A percentile compares a stretch with the other conserved stretches of the same genome.
These are phyloP conservation scores for Mobula birostris DNA, from an alignment of 2,113 vertebrate genomes.

Conservation along the genomic window DNA sequence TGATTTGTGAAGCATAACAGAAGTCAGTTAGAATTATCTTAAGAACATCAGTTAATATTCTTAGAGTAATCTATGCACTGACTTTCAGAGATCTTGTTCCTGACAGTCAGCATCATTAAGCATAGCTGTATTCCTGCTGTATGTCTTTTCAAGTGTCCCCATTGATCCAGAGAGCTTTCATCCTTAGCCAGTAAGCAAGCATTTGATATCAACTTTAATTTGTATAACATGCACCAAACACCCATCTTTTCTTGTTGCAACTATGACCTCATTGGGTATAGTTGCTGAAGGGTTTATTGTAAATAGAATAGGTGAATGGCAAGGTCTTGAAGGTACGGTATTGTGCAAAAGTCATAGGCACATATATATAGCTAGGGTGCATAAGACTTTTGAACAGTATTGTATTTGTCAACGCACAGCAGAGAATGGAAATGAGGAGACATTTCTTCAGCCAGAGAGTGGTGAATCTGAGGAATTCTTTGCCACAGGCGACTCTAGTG, in stretches of 20 bases:
- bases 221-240: no score
- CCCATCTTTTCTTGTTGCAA: neutral
- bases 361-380: no score
- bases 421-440: no score
- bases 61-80: neutral
- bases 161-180: neutral
- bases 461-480: no score
- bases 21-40: neutral
- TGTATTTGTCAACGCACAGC: no score
- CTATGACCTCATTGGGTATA: neutral
- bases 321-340: no score
- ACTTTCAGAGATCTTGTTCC: neutral
- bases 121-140: neutral
- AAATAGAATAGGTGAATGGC: no score
- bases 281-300: neutral
- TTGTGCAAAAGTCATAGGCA: no score
- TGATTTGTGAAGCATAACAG: neutral
- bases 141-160: neutral
- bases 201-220: neutral
- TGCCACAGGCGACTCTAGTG: no score
- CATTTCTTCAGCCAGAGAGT: no score
- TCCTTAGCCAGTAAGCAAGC: neutral
- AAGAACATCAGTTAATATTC: neutral
- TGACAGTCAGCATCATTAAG: neutral
- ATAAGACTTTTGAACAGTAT: no score